A percentile compares a stretch with the other conserved stretches of the same genome.
Conservation (phyloP, 2,888 invertebrate species). For the Chelonus formosanus region DNA sequence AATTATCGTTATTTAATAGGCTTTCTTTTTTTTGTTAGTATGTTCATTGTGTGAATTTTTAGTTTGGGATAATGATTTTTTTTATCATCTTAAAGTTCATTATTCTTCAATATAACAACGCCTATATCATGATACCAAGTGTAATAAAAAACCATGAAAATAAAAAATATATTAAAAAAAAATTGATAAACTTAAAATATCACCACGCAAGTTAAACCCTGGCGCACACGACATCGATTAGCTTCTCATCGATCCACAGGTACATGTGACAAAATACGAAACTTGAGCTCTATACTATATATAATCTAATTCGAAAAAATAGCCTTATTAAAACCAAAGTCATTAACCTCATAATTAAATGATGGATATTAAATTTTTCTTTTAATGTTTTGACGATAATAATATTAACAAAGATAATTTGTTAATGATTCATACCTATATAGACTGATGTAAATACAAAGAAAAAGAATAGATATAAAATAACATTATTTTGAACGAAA, state of each 20-base stretch:
- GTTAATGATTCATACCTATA: too few species aligned
- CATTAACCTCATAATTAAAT: not conserved
- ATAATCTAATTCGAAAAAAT: not conserved
- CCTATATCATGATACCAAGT: not conserved
- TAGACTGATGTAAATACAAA: not conserved
- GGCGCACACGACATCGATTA: constrained; percentile 23
- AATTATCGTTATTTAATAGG: not conserved
- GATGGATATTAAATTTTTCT: not conserved
- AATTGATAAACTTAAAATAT: constrained; percentile 8
- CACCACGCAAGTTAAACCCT: constrained; percentile 13
- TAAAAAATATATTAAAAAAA: not conserved
- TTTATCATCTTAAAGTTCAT: too few species aligned
- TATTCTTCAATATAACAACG: too few species aligned
- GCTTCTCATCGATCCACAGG: constrained; percentile 24
- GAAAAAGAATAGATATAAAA: constrained; percentile 6
- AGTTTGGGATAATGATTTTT: too few species aligned
- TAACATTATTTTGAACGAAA: not conserved
- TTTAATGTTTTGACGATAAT: too few species aligned
- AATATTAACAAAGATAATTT: too few species aligned
- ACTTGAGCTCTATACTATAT: constrained; percentile 11
- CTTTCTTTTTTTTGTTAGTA: not conserved
- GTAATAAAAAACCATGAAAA: not conserved
- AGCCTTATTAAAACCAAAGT: constrained; percentile 10
- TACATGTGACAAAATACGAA: constrained; percentile 23
- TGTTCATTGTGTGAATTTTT: not conserved